These are phyloP conservation scores for Patella caerulea DNA, from an alignment of 2,888 invertebrate genomes.

Conservation along the genomic window DNA sequence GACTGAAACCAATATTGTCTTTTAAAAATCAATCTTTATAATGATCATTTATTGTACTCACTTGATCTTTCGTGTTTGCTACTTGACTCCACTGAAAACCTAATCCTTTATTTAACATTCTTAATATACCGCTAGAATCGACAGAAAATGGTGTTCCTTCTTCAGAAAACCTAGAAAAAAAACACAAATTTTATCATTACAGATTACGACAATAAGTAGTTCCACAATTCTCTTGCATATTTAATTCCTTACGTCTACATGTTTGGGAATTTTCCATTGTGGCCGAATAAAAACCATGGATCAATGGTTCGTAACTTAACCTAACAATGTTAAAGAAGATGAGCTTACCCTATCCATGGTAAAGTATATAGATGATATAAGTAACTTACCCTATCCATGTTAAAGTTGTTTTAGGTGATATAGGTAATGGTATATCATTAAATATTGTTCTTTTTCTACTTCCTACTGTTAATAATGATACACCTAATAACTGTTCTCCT, in stretches of 20 bases:
- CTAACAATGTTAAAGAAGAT: too few relatives aligned
- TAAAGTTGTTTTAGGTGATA: conserved; percentile 68
- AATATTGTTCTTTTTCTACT: conserved; percentile 46
- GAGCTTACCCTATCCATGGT: neutral
- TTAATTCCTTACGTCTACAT: too few relatives aligned
- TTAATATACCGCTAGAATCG: conserved; percentile 84
- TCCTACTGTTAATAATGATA: conserved; percentile 58
- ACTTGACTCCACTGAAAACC: conserved; percentile 86
- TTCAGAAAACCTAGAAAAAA: conserved; percentile 83
- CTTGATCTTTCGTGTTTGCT: conserved; percentile 82
- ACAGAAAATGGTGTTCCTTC: conserved; percentile 83
- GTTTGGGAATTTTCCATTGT: too few relatives aligned
- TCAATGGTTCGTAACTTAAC: too few relatives aligned
- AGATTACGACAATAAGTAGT: neutral
- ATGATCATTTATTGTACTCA: conserved; percentile 71
- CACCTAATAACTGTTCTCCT: conserved; percentile 70
- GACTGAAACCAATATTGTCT: neutral
- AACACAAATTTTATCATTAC: neutral
- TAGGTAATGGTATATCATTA: conserved; percentile 61
- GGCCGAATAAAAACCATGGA: too few relatives aligned
- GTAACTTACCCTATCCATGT: conserved; percentile 71
- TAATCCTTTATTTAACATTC: conserved; percentile 78
- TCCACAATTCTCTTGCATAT: neutral
- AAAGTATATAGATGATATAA: neutral
- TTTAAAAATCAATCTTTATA: too few relatives aligned